Percentiles rank a stretch among this genome's conserved stretches.
Conservation (phyloP, 2,797 vertebrate species). For the Cyprinodon diabolis region DNA sequence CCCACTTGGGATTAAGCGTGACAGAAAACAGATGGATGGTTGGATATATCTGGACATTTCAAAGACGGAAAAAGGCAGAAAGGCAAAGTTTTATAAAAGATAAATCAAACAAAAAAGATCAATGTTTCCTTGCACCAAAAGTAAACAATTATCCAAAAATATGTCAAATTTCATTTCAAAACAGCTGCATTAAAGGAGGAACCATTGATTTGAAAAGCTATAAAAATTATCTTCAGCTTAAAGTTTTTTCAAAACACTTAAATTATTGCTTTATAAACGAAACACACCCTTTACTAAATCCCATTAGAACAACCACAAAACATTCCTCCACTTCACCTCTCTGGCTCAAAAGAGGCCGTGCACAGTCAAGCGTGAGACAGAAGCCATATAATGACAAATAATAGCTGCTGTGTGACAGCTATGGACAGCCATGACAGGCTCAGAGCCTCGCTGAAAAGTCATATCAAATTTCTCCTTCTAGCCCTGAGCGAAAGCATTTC, state of each 20-base stretch:
- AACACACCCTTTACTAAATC: slow-evolving; percentile 30
- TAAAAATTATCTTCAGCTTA: not conserved
- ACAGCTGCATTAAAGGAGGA: not conserved
- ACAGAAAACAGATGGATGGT: no score
- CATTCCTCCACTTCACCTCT: slow-evolving; percentile 16
- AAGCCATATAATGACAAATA: slow-evolving; percentile 40
- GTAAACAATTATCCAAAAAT: not conserved
- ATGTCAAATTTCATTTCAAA: not conserved
- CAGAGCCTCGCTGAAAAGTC: slow-evolving; percentile 14
- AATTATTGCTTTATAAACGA: slow-evolving; percentile 13
- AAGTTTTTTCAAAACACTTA: not conserved
- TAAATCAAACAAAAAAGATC: no score
- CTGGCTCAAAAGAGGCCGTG: slow-evolving; percentile 23
- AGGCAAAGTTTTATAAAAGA: no score
- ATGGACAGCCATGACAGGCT: slow-evolving; percentile 25
- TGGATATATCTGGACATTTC: no score
- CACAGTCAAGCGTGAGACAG: slow-evolving; percentile 44
- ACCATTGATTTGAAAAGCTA: slow-evolving; percentile 32
- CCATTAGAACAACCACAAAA: slow-evolving; percentile 24
- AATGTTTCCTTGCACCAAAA: not conserved
- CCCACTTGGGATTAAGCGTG: no score
- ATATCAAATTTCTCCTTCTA: slow-evolving; percentile 11
- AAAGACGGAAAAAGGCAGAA: no score
- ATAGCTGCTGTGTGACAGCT: slow-evolving; percentile 14
- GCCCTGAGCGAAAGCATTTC: slow-evolving; percentile 32